These are phyloP conservation scores for Tupaia chinensis DNA, from an alignment of 2,113 vertebrate species.

Conservation along the genomic window DNA sequence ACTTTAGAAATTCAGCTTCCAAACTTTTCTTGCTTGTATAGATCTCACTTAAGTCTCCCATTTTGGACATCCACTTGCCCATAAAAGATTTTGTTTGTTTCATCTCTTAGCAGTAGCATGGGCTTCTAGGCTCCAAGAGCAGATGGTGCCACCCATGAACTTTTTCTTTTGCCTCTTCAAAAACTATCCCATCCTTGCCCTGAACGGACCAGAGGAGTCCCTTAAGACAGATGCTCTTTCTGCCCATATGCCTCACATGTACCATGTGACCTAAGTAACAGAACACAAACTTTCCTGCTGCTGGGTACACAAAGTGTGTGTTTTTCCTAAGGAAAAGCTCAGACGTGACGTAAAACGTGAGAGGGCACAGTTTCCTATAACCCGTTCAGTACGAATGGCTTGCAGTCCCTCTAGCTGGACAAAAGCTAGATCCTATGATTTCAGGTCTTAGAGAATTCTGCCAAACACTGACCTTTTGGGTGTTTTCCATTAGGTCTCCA, in stretches of 20 bases:
- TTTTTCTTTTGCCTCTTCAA: not conserved
- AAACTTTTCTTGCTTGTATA: not conserved
- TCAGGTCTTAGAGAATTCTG: not conserved
- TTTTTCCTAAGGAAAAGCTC: slow-evolving; percentile 44
- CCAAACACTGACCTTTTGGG: slow-evolving; percentile 53
- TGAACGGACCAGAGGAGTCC: slow-evolving; percentile 53
- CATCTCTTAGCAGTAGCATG: slow-evolving; percentile 64
- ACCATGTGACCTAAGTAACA: not conserved
- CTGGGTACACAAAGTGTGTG: not conserved
- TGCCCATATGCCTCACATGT: slow-evolving; percentile 33
- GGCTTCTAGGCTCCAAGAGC: slow-evolving; percentile 25
- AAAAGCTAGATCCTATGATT: slow-evolving; percentile 56
- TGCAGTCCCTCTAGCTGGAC: slow-evolving; percentile 29
- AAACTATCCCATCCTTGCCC: not conserved
- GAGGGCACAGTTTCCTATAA: slow-evolving; percentile 48
- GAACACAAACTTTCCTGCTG: not conserved
- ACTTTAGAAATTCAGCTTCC: not conserved
- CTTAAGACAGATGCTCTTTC: not conserved
- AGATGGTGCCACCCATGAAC: not conserved
- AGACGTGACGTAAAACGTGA: not conserved
- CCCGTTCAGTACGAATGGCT: slow-evolving; percentile 46
- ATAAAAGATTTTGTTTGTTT: not conserved
- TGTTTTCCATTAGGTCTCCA: slow-evolving; percentile 69
- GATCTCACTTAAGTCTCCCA: not conserved
- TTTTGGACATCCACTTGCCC: not conserved